These are phyloP conservation scores for Gallinago undulata DNA, from an alignment of 2,113 vertebrate genomes.

Conservation along the genomic window DNA sequence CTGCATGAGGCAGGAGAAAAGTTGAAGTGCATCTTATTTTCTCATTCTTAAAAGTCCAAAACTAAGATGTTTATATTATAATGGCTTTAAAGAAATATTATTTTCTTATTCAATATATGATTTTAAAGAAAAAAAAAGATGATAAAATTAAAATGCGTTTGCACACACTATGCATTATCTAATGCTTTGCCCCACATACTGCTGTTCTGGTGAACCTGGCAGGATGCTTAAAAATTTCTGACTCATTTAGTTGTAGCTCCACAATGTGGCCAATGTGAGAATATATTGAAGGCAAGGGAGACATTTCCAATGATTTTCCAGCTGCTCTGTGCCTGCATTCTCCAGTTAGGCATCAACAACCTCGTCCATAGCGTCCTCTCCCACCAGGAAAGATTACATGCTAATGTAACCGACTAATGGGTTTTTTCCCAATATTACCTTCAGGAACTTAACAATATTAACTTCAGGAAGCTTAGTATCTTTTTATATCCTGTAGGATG, in stretches of 20 bases:
- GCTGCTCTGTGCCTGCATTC: not conserved
- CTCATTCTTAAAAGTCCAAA: not conserved
- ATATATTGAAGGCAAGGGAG: not conserved
- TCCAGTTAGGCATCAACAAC: not conserved
- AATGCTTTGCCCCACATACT: not conserved
- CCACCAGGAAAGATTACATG: not conserved
- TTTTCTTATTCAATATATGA: no score
- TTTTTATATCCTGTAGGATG: not conserved
- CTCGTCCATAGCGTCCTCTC: not conserved
- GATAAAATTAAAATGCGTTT: not conserved
- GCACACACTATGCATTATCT: not conserved
- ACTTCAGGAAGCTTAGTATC: not conserved
- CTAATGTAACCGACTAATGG: not conserved
- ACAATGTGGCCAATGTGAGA: constrained; percentile 43
- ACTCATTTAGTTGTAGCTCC: constrained; percentile 64
- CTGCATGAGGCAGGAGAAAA: not conserved
- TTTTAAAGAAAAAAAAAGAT: not conserved
- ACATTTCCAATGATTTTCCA: not conserved
- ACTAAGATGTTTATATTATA: not conserved
- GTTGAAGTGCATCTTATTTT: not conserved
- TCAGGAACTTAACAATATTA: not conserved
- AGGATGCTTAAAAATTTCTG: not conserved
- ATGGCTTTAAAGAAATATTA: not conserved
- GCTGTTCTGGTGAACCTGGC: not conserved
- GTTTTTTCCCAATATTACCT: not conserved